phyloP scores from a whole-genome alignment of 2,113 vertebrate species.

The Scolopax mira region DNA sequence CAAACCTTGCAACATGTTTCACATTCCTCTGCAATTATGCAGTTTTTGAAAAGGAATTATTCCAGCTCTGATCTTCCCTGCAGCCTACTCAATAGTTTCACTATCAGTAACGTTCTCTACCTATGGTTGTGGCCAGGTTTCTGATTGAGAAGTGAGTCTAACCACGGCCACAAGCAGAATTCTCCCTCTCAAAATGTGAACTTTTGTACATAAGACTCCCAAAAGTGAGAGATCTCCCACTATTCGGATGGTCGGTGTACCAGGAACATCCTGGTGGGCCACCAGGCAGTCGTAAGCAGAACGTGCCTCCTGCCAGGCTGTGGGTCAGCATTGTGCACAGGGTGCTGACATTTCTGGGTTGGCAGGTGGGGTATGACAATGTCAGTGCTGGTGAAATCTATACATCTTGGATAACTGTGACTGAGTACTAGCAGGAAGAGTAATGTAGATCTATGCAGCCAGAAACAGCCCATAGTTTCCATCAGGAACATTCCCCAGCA shows the following conservation, averaged over 20 bases:
- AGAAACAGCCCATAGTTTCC: not conserved
- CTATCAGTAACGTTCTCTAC: not conserved
- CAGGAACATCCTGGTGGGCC: not conserved
- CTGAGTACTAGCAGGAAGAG: not conserved
- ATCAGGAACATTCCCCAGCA: not conserved
- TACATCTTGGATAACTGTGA: not conserved
- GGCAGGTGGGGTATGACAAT: not conserved
- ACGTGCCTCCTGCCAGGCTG: not conserved
- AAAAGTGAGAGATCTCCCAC: not conserved
- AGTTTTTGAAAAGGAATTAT: not conserved
- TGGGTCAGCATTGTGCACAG: not conserved
- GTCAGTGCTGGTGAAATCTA: not conserved
- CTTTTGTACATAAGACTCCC: not conserved
- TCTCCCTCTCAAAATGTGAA: not conserved
- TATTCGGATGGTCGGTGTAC: not conserved
- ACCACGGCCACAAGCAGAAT: not conserved
- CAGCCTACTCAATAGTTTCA: not conserved
- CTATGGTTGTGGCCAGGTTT: not conserved
- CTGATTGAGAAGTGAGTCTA: not conserved
- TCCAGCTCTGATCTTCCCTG: not conserved
- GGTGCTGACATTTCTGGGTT: not conserved
- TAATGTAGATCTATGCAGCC: not conserved
- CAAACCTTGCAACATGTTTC: not conserved
- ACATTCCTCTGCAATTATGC: not conserved
- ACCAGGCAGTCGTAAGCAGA: not conserved